Percentiles rank a stretch among this genome's conserved stretches.
phyloP scores from a whole-genome alignment of 1,140 invertebrate genomes.

The Matsumurasca onukii region DNA sequence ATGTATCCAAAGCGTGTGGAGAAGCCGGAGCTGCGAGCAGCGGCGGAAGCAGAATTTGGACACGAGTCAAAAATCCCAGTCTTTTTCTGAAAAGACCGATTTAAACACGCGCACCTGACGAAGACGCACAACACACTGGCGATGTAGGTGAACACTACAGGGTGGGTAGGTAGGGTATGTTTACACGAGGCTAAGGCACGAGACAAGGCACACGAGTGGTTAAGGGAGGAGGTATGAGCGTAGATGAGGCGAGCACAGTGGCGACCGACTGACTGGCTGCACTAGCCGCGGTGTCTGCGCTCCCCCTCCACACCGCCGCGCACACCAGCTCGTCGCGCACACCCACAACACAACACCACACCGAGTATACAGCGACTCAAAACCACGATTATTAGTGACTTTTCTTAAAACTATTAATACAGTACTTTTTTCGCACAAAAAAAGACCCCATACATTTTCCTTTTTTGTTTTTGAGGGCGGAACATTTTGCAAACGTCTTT shows the following conservation, averaged over 20 bases:
- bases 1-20: constrained; percentile 10
- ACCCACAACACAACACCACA: too few relatives aligned
- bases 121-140: background rate
- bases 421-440: too few relatives aligned
- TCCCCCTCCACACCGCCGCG: background rate
- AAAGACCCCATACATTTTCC: too few relatives aligned
- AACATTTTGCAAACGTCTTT: too few relatives aligned
- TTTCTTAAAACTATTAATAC: too few relatives aligned
- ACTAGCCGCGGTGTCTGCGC: background rate
- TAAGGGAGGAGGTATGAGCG: too few relatives aligned
- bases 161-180: too few relatives aligned
- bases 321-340: background rate
- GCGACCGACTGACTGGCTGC: constrained; percentile 13
- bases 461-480: too few relatives aligned
- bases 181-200: too few relatives aligned
- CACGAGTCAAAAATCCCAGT: constrained; percentile 13
- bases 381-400: too few relatives aligned
- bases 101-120: constrained; percentile 18
- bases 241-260: background rate
- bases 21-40: background rate
- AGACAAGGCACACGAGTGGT: constrained; percentile 12
- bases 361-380: too few relatives aligned
- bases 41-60: constrained; percentile 15
- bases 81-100: constrained; percentile 21
- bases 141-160: too few relatives aligned